These are phyloP conservation scores for Invenusta paracnida DNA, from an alignment of 2,888 invertebrate genomes.

Conservation along the genomic window DNA sequence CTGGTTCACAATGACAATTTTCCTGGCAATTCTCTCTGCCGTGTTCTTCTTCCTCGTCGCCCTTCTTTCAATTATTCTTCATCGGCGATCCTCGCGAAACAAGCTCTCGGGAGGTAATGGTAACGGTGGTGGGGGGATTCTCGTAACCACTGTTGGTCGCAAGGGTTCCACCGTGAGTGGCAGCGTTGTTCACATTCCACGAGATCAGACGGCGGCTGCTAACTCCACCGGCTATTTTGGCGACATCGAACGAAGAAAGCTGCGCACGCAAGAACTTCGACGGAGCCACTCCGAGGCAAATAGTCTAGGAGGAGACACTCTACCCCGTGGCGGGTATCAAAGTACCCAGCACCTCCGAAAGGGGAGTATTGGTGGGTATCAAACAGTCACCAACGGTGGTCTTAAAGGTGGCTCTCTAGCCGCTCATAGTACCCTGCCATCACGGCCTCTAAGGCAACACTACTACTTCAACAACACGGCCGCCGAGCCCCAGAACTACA, in stretches of 20 bases:
- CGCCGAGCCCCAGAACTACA: no score
- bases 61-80: not conserved
- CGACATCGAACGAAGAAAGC: not conserved
- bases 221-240: not conserved
- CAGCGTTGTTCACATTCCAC: not conserved
- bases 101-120: not conserved
- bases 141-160: not conserved
- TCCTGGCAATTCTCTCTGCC: not conserved
- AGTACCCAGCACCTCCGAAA: no score
- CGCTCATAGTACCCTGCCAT: not conserved
- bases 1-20: not conserved
- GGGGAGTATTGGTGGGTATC: no score
- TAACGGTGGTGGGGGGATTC: not conserved
- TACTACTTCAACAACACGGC: slow-evolving; percentile 11
- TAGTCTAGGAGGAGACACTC: not conserved
- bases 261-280: not conserved
- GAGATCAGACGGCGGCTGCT: not conserved
- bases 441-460: not conserved
- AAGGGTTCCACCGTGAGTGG: not conserved
- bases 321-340: no score
- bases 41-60: not conserved
- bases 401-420: not conserved
- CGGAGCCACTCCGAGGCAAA: not conserved
- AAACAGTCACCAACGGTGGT: not conserved
- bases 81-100: not conserved